A percentile compares a stretch with the other conserved stretches of the same genome.
These are phyloP conservation scores for Protonemura montana DNA, from an alignment of 2,888 invertebrate genomes.

Conservation along the genomic window DNA sequence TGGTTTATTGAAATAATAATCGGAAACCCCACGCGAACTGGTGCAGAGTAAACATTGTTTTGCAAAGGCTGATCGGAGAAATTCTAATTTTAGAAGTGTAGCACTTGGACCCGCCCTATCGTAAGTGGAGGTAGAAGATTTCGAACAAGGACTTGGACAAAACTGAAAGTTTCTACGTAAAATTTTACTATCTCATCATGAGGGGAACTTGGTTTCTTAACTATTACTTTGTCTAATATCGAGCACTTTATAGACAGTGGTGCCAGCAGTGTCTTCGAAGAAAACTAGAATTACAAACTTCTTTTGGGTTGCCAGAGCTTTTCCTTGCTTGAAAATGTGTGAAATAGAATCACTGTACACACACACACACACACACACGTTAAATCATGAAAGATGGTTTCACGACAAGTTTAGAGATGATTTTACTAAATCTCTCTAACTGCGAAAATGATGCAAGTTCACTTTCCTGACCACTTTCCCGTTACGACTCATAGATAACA, in stretches of 20 bases:
- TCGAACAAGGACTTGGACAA: not conserved
- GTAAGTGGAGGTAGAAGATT: not conserved
- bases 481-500: not conserved
- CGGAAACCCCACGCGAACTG: not conserved
- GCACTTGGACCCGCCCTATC: not conserved
- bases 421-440: not conserved
- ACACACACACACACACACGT: too few relatives aligned
- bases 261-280: not conserved
- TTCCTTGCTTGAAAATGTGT: not conserved
- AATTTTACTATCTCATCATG: slow-evolving; percentile 35
- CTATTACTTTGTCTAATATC: slow-evolving; percentile 28
- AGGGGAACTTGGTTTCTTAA: not conserved
- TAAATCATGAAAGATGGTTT: not conserved
- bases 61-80: not conserved
- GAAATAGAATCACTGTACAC: not conserved
- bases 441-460: not conserved
- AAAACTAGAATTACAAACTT: not conserved
- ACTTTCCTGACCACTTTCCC: not conserved
- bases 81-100: not conserved
- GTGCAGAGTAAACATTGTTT: not conserved
- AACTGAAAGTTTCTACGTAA: slow-evolving; percentile 23
- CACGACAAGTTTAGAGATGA: not conserved
- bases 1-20: not conserved
- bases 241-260: not conserved
- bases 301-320: not conserved